Conservation (phyloP, 2,888 invertebrate species). For the Priocnemis perturbator region DNA sequence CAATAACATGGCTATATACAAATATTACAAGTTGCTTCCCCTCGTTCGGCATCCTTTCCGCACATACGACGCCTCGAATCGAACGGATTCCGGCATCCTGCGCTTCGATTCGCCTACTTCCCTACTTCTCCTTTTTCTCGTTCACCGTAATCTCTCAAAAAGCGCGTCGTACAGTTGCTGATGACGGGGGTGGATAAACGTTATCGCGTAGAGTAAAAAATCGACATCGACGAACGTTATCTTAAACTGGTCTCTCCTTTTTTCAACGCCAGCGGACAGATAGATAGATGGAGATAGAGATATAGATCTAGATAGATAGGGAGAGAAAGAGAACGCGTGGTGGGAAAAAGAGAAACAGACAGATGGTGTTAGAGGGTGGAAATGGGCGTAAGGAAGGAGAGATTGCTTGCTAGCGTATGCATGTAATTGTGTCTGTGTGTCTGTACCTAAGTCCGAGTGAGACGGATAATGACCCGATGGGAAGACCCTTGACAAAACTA, state of each 20-base stretch:
- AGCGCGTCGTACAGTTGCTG: background rate
- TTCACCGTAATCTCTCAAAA: background rate
- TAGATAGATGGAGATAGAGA: too few species aligned
- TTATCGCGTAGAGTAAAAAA: background rate
- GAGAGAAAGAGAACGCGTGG: too few species aligned
- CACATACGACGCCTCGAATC: slow-evolving; percentile 28
- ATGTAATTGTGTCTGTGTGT: too few species aligned
- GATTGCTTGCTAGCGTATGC: too few species aligned
- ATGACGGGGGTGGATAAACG: background rate
- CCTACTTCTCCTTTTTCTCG: background rate
- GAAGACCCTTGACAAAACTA: too few species aligned
- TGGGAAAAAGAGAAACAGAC: too few species aligned
- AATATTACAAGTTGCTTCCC: slow-evolving; percentile 59
- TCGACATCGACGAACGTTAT: background rate
- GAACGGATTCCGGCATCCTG: slow-evolving; percentile 13
- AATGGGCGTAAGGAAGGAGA: too few species aligned
- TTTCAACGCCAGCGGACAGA: too few species aligned
- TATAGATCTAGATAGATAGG: too few species aligned
- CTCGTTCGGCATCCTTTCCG: slow-evolving; percentile 7
- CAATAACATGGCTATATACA: slow-evolving; percentile 57
- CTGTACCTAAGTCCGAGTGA: too few species aligned
- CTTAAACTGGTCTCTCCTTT: background rate
- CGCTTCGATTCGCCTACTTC: slow-evolving; percentile 1
- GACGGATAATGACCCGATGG: too few species aligned
- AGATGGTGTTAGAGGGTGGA: too few species aligned